Conservation (phyloP, 2,888 invertebrate genomes). For the Alviniconcha strummeri region DNA sequence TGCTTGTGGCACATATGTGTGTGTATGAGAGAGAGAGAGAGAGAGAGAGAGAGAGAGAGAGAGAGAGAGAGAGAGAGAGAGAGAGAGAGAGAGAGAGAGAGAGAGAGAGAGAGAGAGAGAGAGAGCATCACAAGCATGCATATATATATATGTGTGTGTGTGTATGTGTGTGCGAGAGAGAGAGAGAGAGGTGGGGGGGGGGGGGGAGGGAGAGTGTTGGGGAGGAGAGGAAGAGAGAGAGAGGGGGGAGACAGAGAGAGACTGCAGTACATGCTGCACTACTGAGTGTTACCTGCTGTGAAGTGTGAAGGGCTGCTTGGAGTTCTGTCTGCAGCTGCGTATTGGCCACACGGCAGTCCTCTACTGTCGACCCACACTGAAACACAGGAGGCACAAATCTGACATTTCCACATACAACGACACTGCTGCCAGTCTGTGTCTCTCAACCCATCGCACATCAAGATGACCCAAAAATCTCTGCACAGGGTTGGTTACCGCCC, state of each 20-base stretch:
- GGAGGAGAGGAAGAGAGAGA: slow-evolving; percentile 8
- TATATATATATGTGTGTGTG: too few relatives aligned
- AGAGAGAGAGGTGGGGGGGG: neutral
- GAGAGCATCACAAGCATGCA: too few relatives aligned
- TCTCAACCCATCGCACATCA: too few relatives aligned
- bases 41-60: too few relatives aligned
- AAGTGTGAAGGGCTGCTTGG: neutral
- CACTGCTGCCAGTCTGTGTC: too few relatives aligned
- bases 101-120: too few relatives aligned
- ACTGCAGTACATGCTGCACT: neutral
- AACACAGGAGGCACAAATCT: neutral
- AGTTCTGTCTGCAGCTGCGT: slow-evolving; percentile 14
- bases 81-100: too few relatives aligned
- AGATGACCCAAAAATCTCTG: too few relatives aligned
- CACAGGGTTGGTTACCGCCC: too few relatives aligned
- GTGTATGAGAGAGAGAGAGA: too few relatives aligned
- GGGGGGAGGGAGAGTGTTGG: neutral
- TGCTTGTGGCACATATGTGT: too few relatives aligned
- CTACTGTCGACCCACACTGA: slow-evolving; percentile 13
- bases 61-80: too few relatives aligned
- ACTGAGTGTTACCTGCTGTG: slow-evolving; percentile 7
- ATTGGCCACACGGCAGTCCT: slow-evolving; percentile 21
- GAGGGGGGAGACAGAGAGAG: neutral
- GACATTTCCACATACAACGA: neutral
- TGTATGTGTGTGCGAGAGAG: neutral